Base-by-base conservation (phyloP, 2,113 vertebrate species). In the Acrocephalus arundinaceus region DNA sequence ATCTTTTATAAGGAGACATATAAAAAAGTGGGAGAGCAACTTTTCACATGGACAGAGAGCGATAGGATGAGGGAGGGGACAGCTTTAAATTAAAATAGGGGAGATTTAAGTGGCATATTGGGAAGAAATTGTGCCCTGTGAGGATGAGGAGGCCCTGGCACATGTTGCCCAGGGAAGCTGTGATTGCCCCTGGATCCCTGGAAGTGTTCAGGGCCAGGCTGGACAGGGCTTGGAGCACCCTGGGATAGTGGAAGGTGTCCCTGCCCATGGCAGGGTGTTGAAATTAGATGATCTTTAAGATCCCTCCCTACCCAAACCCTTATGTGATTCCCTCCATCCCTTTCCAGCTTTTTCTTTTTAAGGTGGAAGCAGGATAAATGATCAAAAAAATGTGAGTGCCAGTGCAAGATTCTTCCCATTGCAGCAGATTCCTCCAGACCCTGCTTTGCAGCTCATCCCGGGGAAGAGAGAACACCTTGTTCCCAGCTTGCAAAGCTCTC, bases 391-490 rank as follows among this genome's bases (percentile, higher is more conserved):
- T 6, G 6, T 11, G 16, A 57, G n/a, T 25, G 61, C 31, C 55
- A 15, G 23, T 0, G 1, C 7, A 31, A 30, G 28, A 45, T 41
- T 25, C 19, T 73, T 49, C 73, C 59, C 31, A 22, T 31, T 9
- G 9, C 72, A 37, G 10, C 1, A 12, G 30, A 24, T 92, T 72
- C 58, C 68, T 71, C 43, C 18, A 5, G 31, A 46, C 37, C 51
- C 33, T 78, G 23, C 67, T 74, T 62, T 71, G 35, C 85, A 30
- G 4, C 46, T 80, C 45, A 0, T 59, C 41, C 24, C 1, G 1
- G 33, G 45, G 59, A 88, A 57, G 48, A 45, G 67, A 33, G 76
- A 73, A 85, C 93, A 94, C 94, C 95, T 93, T 37, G 23, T 94
- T 87, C 67, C 73, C 68, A 37, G 2, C 65, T 74, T 12, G 46